Conservation (phyloP, 2,888 invertebrate species). For the Lathronympha strigana region DNA sequence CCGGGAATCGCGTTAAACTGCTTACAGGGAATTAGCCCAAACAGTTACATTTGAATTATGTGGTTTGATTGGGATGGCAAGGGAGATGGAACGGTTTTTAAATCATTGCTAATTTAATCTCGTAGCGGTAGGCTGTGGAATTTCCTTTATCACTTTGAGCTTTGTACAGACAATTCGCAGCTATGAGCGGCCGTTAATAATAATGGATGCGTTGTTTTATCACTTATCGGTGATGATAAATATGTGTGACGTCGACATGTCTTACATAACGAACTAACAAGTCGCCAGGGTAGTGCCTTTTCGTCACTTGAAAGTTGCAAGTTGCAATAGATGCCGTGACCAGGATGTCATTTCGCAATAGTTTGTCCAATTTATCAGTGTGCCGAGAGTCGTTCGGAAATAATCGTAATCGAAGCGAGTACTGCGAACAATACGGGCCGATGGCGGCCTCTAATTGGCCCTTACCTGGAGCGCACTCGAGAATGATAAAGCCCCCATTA, state of each 20-base stretch:
- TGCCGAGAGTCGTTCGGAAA: conserved; percentile 78
- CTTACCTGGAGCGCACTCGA: conserved; percentile 84
- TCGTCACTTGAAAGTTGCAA: conserved; percentile 66
- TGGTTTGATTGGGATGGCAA: conserved; percentile 1
- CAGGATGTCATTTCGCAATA: conserved; percentile 79
- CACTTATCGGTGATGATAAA: not conserved
- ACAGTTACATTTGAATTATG: conserved; percentile 27
- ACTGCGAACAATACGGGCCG: conserved; percentile 82
- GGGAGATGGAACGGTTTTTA: not conserved
- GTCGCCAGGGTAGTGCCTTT: not conserved
- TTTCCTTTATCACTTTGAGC: not conserved
- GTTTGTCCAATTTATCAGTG: conserved; percentile 83
- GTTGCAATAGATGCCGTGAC: conserved; percentile 71
- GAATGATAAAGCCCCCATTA: conserved; percentile 85
- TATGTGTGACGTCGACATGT: not conserved
- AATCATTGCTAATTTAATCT: not conserved
- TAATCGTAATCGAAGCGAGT: conserved; percentile 83
- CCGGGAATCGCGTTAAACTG: conserved; percentile 49
- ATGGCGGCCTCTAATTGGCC: conserved; percentile 83
- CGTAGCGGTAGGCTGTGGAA: not conserved
- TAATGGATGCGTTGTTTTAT: not conserved
- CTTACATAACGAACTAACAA: not conserved
- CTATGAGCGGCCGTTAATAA: no score
- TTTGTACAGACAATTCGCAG: not conserved
- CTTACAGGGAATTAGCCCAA: conserved; percentile 43